Conservation (phyloP, 2,888 invertebrate genomes). For the Timema podura region DNA sequence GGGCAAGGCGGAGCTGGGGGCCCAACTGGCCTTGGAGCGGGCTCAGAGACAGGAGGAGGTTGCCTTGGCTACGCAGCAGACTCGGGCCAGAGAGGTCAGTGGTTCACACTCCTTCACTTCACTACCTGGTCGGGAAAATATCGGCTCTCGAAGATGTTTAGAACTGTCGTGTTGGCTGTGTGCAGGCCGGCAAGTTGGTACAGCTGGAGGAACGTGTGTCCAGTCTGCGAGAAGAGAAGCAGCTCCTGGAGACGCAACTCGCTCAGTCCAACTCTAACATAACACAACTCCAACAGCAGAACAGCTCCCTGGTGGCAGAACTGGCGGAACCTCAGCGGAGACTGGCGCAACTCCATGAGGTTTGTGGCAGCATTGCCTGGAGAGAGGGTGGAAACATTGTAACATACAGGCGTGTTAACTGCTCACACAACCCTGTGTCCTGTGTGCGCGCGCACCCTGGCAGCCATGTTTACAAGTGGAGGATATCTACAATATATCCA, state of each 20-base stretch:
- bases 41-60: not conserved
- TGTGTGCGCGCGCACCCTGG: too few relatives aligned
- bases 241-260: slow-evolving; percentile 38
- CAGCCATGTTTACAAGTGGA: too few relatives aligned
- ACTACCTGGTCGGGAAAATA: too few relatives aligned
- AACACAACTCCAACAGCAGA: slow-evolving; percentile 38
- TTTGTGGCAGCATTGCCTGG: not conserved
- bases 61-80: not conserved
- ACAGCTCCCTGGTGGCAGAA: slow-evolving; percentile 38
- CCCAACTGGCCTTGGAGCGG: slow-evolving; percentile 2
- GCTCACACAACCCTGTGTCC: too few relatives aligned
- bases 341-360: slow-evolving; percentile 38
- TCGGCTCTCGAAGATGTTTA: too few relatives aligned
- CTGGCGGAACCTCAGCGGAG: slow-evolving; percentile 41
- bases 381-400: too few relatives aligned
- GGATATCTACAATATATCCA: too few relatives aligned
- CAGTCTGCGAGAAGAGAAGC: slow-evolving; percentile 39
- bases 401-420: too few relatives aligned
- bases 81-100: too few relatives aligned
- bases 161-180: not conserved
- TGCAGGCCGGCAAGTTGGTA: slow-evolving; percentile 11
- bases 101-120: too few relatives aligned
- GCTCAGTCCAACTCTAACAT: slow-evolving; percentile 36
- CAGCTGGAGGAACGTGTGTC: slow-evolving; percentile 38
- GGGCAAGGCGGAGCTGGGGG: slow-evolving; percentile 1